phyloP scores from a whole-genome alignment of 2,113 vertebrate genomes.

The Clarias gariepinus region DNA sequence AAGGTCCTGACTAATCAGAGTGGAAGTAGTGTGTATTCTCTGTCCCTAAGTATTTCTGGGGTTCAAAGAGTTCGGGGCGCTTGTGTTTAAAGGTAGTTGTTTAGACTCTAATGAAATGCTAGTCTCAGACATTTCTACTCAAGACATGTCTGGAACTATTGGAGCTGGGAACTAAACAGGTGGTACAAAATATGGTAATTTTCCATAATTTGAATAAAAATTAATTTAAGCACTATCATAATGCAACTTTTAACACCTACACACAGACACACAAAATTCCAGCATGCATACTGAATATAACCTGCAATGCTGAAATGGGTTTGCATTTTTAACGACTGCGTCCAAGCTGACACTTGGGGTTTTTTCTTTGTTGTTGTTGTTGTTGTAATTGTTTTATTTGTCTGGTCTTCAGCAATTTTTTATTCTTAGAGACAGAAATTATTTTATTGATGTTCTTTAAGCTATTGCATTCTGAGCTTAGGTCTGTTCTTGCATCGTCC shows the following conservation, averaged over 20 bases:
- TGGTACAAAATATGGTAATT: neutral
- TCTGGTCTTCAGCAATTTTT: neutral
- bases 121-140: neutral
- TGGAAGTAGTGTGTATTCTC: neutral
- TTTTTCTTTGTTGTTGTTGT: neutral
- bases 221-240: too few relatives aligned
- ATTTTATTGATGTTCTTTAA: neutral
- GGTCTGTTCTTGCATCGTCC: neutral
- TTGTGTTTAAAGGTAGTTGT: neutral
- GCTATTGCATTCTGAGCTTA: neutral
- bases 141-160: neutral
- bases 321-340: conserved; percentile 7
- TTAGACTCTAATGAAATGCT: neutral
- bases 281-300: neutral
- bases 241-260: too few relatives aligned
- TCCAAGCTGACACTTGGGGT: neutral
- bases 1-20: neutral
- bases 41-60: neutral
- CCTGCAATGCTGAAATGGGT: neutral
- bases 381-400: neutral
- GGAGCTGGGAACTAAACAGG: neutral
- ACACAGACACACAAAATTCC: neutral
- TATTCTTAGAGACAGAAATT: neutral
- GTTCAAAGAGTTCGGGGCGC: neutral
- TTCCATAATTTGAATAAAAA: too few relatives aligned